Percentiles rank a stretch among this genome's conserved stretches.
Evolutionary conservation across 2,113 vertebrate genomes (phyloP).

Genomic region (Orientallactaga bullata): DNA sequence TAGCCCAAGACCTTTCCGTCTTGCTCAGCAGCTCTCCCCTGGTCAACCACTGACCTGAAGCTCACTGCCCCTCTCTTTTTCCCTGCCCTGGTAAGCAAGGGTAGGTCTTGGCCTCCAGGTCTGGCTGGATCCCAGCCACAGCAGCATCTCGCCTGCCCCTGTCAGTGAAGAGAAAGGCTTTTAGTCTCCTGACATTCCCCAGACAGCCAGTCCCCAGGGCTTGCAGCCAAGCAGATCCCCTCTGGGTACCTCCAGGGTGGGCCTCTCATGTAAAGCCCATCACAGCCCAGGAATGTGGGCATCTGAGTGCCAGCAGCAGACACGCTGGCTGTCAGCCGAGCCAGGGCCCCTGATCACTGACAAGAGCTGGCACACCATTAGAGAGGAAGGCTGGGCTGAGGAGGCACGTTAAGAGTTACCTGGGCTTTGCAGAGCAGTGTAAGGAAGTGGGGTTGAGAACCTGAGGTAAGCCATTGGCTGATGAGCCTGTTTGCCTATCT

Average conservation of each 20-base stretch:
- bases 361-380: slow-evolving; percentile 51
- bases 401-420: not conserved
- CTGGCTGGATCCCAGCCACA: not conserved
- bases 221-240: slow-evolving; percentile 68
- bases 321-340: slow-evolving; percentile 65
- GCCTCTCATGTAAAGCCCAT: not conserved
- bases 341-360: slow-evolving; percentile 46
- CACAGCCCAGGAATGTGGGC: slow-evolving; percentile 74
- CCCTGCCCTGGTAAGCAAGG: not conserved
- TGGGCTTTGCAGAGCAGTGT: not conserved
- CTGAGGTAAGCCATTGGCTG: not conserved
- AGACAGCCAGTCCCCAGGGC: slow-evolving; percentile 68
- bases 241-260: slow-evolving; percentile 37
- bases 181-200: slow-evolving; percentile 45
- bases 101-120: not conserved
- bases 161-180: not conserved
- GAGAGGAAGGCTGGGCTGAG: not conserved
- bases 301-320: slow-evolving; percentile 55
- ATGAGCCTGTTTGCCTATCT: not conserved
- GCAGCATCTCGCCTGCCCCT: not conserved
- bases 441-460: not conserved
- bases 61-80: not conserved
- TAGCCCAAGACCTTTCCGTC: not conserved
- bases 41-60: no score
- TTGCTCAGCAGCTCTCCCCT: not conserved